Percentiles rank a stretch among this genome's conserved stretches.
These are phyloP conservation scores for Eristalinus sepulchralis DNA, from an alignment of 2,888 invertebrate species.

Conservation along the genomic window DNA sequence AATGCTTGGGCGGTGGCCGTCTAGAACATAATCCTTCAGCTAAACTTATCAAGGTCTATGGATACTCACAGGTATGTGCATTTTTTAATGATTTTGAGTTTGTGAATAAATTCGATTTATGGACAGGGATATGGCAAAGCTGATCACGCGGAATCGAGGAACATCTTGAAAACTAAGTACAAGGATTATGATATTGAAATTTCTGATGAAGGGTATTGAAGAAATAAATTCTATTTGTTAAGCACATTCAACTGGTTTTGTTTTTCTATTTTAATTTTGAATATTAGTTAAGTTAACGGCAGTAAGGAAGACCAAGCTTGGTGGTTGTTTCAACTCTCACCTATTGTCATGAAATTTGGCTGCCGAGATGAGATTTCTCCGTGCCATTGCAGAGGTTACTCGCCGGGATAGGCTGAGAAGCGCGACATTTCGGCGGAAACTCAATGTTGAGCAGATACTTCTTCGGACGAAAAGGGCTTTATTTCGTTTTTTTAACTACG, in stretches of 20 bases:
- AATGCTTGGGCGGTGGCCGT: slow-evolving; percentile 95
- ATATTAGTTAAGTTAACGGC: too few relatives aligned
- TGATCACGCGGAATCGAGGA: slow-evolving; percentile 90
- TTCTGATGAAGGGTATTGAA: slow-evolving; percentile 85
- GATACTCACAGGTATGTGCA: slow-evolving; percentile 90
- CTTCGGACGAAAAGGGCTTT: too few relatives aligned
- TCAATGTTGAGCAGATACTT: too few relatives aligned
- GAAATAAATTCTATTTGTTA: neutral
- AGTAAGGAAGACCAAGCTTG: too few relatives aligned
- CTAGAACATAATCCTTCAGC: slow-evolving; percentile 90
- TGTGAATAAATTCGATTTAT: neutral
- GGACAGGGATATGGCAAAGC: slow-evolving; percentile 93
- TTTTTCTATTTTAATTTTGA: neutral
- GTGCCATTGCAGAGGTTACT: too few relatives aligned
- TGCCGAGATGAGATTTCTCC: too few relatives aligned
- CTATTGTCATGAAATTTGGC: too few relatives aligned
- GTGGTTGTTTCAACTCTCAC: too few relatives aligned
- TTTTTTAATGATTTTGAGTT: neutral
- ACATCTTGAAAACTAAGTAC: slow-evolving; percentile 88
- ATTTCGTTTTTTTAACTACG: too few relatives aligned
- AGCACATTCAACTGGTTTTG: neutral
- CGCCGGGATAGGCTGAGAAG: too few relatives aligned
- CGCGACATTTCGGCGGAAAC: too few relatives aligned
- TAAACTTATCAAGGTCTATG: slow-evolving; percentile 93
- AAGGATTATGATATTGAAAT: slow-evolving; percentile 89